Base-by-base conservation (phyloP, 92 coral and sea anemone genomes). In the Actinostola sp. region DNA sequence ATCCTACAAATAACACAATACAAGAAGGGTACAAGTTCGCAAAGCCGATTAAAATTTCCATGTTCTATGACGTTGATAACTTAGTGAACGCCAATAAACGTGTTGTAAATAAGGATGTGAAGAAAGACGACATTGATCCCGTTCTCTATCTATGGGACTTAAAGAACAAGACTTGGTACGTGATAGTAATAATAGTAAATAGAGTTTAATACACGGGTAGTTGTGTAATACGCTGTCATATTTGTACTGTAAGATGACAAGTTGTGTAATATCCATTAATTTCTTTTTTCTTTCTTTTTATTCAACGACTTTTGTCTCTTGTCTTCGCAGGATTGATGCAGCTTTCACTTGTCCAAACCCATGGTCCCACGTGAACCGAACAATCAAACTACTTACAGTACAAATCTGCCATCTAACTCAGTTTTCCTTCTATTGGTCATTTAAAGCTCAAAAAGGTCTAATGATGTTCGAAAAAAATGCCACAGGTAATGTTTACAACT, bases 51-150 rank as follows among this genome's bases (percentile, higher is more conserved):
- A 88, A 78, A n/a, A 64, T 93, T 44, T 63, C 91, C 21, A 88
- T 93, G 98, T 93, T 91, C 78, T 93, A 93, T 50, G 98, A 93
- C 75, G 97, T 94, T 13, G 92, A 94, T 63, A 92, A 87, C 46
- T 73, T 94, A 73, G 86, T 94, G 17, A 84, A 80, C 44, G 85
- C 90, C 53, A 94, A 94, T 73, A 74, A 79, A 62, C 77, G 85
- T 54, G 78, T 85, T 57, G 97, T 88, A 61, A 91, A 75, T 65
- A 69, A 85, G 26, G 98, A 91, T 46, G 71, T 94, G 19, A 80
- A 71, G 7, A 76, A 80, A 38, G 79, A 91, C 5, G 98, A 94
- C 73, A 67, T 94, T 44, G 92, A 94, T 63, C 97, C 98, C 21
- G 94, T 94, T 60, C 80, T 94, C 25, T 73, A 84, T 35, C 79